Base-by-base conservation (phyloP, 2,888 invertebrate genomes). In the Mayetiola destructor region DNA sequence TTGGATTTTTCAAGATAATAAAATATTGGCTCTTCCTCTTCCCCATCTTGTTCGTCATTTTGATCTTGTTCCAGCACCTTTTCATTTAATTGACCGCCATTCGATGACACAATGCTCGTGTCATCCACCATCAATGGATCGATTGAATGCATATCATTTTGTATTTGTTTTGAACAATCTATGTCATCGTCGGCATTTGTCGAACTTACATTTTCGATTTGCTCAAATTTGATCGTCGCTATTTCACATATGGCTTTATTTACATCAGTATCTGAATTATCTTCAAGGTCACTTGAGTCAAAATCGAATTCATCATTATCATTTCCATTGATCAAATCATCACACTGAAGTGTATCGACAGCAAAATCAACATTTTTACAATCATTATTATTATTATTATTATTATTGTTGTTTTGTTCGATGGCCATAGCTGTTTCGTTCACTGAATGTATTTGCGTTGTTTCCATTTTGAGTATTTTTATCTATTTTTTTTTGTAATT, bases 1-100 rank as follows among this genome's bases (percentile, higher is more conserved):
- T 68, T 68, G 53, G 66, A 64, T 64, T 66, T 66, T 59, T 65
- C 69, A 60, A 70, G 62, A 61, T 68, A 68, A 60, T 69, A 65
- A 36, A 69, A 67, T 60, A 70, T 64, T 40, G 67, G 60, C 61
- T 66, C 66, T 61, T 67, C 65, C 35, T 68, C 58, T 36, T 55
- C 55, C 12, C 16, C 3, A 55, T 21, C 35, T 35, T 16, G 18
- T n/a, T 12, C n/a, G 14, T 21, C 16, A 23, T 36, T 8, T 55
- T 6, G 14, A 12, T 12, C 36, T 48, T 23, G 23, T 23, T 23
- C 12, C 32, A 12, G 32, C 32, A 12, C 12, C 12, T 6, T 32
- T 32, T 12, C 32, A 32, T 32, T 6, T 8, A n/a, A 16, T 12
- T 36, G 36, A n/a, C 3, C 12, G 16, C 36, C 14, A 36, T 36